These are phyloP conservation scores for Stichodactyla helianthus DNA, from an alignment of 64 coral and sea anemone genomes.

Conservation along the genomic window DNA sequence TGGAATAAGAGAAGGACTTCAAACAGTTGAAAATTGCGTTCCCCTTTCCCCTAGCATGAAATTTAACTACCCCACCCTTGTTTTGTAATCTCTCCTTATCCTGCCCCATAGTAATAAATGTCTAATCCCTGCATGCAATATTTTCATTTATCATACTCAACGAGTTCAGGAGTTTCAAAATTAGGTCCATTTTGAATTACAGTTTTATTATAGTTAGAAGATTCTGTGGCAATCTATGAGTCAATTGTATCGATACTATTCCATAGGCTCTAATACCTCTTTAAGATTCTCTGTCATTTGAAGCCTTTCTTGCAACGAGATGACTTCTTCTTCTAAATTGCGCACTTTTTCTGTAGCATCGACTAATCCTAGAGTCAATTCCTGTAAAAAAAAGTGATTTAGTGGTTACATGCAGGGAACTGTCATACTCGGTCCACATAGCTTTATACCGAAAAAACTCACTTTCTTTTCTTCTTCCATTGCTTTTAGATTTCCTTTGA, in stretches of 20 bases:
- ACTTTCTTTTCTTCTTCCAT: conserved; percentile 46
- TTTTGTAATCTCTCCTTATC: too few relatives aligned
- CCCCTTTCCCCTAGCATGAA: too few relatives aligned
- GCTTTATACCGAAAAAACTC: not conserved
- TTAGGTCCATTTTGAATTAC: too few relatives aligned
- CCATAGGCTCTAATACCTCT: not conserved
- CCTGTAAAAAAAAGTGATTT: not conserved
- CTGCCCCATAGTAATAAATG: too few relatives aligned
- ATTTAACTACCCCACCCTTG: too few relatives aligned
- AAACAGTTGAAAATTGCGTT: too few relatives aligned
- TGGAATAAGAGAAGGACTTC: not conserved
- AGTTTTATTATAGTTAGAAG: too few relatives aligned
- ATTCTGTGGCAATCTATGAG: too few relatives aligned
- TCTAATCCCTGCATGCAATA: too few relatives aligned
- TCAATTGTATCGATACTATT: too few relatives aligned
- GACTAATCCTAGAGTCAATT: not conserved
- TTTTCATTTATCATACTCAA: too few relatives aligned
- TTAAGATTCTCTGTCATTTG: not conserved
- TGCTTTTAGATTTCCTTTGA: conserved; percentile 28
- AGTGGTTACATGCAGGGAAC: not conserved
- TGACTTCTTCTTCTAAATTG: not conserved
- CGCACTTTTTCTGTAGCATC: not conserved
- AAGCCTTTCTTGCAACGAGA: not conserved
- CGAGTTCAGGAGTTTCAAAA: too few relatives aligned
- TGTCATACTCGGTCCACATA: not conserved